Evolutionary conservation across 2,113 vertebrate genomes (phyloP).

Genomic region (Clinocottus analis): DNA sequence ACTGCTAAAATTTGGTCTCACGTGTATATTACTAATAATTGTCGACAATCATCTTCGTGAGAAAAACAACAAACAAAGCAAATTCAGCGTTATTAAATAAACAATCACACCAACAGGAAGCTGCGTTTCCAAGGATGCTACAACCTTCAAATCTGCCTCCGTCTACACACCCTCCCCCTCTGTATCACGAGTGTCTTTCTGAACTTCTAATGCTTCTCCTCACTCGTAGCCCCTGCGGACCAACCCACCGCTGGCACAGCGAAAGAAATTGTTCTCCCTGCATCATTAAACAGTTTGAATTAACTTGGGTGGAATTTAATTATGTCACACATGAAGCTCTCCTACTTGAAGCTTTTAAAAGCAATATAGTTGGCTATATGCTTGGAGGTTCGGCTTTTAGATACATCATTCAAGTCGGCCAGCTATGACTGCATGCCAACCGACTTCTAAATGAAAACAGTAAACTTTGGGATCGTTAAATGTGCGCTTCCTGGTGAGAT

Average conservation of each 20-base stretch:
- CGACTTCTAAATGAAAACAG: slow-evolving; percentile 62
- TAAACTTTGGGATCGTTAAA: slow-evolving; percentile 40
- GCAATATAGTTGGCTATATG: slow-evolving; percentile 69
- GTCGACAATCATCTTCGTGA: not conserved
- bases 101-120: slow-evolving; percentile 21
- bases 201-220: slow-evolving; percentile 68
- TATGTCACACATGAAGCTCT: slow-evolving; percentile 79
- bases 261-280: slow-evolving; percentile 78
- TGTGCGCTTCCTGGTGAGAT: slow-evolving; percentile 40
- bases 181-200: slow-evolving; percentile 49
- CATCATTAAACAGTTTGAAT: slow-evolving; percentile 84
- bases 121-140: slow-evolving; percentile 40
- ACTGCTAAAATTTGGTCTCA: not conserved
- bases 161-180: slow-evolving; percentile 39
- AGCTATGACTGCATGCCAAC: slow-evolving; percentile 46
- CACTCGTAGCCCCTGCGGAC: slow-evolving; percentile 62
- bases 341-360: slow-evolving; percentile 72
- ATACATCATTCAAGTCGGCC: slow-evolving; percentile 78
- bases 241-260: slow-evolving; percentile 66
- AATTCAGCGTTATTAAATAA: slow-evolving; percentile 31
- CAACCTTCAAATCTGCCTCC: slow-evolving; percentile 52
- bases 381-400: slow-evolving; percentile 61
- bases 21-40: not conserved
- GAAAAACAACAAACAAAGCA: not conserved
- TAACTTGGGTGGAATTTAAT: slow-evolving; percentile 80